Conservation (phyloP, 1,140 invertebrate genomes). For the Aethina tumida region DNA sequence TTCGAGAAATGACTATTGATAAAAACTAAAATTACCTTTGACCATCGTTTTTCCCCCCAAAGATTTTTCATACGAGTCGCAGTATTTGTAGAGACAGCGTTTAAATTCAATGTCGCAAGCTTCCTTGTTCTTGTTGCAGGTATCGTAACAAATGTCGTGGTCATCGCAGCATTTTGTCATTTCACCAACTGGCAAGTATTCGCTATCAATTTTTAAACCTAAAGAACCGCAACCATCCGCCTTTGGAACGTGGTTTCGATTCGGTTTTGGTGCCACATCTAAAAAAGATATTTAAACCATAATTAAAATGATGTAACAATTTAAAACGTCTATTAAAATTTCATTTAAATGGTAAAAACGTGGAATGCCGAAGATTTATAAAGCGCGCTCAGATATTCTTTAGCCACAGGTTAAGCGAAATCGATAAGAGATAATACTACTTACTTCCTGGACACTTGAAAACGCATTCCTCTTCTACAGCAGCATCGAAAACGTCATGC, state of each 20-base stretch:
- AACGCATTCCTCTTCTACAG: slow-evolving; percentile 71
- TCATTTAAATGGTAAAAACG: neutral
- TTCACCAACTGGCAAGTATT: slow-evolving; percentile 62
- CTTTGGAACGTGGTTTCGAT: slow-evolving; percentile 59
- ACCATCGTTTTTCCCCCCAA: slow-evolving; percentile 49
- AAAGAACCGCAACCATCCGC: slow-evolving; percentile 77
- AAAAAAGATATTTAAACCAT: slow-evolving; percentile 14
- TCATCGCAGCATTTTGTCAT: slow-evolving; percentile 77
- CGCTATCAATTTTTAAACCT: slow-evolving; percentile 58
- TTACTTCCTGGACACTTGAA: slow-evolving; percentile 62
- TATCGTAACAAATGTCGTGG: slow-evolving; percentile 86
- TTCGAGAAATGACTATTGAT: too few relatives aligned
- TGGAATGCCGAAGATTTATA: neutral
- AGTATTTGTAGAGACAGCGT: slow-evolving; percentile 72
- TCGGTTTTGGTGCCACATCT: slow-evolving; percentile 56
- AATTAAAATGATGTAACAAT: slow-evolving; percentile 4
- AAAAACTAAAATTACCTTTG: slow-evolving; percentile 40
- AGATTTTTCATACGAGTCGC: slow-evolving; percentile 55
- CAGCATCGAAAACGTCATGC: slow-evolving; percentile 72
- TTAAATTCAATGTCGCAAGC: slow-evolving; percentile 80
- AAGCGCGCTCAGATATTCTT: too few relatives aligned
- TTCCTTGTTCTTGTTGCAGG: slow-evolving; percentile 76
- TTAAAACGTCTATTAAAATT: neutral
- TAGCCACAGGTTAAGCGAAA: too few relatives aligned
- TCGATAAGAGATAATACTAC: slow-evolving; percentile 13